Percentiles rank a stretch among this genome's conserved stretches.
These are phyloP conservation scores for Macrosiphum euphorbiae DNA, from an alignment of 2,888 invertebrate genomes.

Conservation along the genomic window DNA sequence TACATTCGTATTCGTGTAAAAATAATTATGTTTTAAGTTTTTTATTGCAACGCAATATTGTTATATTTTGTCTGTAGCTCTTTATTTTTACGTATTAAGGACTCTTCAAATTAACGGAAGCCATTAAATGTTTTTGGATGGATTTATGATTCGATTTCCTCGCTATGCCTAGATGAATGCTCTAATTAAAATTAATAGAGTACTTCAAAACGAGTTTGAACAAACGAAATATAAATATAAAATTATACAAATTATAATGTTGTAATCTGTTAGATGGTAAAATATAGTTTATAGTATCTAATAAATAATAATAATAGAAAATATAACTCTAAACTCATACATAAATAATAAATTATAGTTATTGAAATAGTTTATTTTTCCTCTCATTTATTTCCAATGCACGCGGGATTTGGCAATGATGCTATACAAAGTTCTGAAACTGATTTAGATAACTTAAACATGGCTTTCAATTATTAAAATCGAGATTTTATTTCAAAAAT, in stretches of 20 bases:
- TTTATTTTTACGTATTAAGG: constrained; percentile 68
- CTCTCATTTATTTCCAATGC: background rate
- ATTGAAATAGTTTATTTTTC: background rate
- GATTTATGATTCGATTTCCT: constrained; percentile 32
- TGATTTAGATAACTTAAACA: background rate
- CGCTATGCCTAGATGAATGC: background rate
- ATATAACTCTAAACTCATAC: background rate
- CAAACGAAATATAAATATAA: background rate
- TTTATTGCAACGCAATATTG: background rate
- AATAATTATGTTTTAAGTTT: background rate
- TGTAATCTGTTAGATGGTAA: background rate
- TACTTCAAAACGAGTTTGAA: constrained; percentile 8
- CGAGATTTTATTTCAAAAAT: background rate
- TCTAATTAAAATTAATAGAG: constrained; percentile 29
- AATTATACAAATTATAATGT: background rate
- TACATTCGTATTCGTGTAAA: background rate
- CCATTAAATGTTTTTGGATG: background rate
- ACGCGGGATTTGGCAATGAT: background rate
- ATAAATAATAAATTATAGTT: background rate
- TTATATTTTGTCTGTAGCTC: background rate
- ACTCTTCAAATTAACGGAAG: constrained; percentile 22
- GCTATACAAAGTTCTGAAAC: background rate
- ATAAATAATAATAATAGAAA: background rate
- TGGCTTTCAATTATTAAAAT: background rate
- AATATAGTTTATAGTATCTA: background rate